Evolutionary conservation across 2,888 invertebrate genomes (phyloP).

Genomic region (Acleris cristana): DNA sequence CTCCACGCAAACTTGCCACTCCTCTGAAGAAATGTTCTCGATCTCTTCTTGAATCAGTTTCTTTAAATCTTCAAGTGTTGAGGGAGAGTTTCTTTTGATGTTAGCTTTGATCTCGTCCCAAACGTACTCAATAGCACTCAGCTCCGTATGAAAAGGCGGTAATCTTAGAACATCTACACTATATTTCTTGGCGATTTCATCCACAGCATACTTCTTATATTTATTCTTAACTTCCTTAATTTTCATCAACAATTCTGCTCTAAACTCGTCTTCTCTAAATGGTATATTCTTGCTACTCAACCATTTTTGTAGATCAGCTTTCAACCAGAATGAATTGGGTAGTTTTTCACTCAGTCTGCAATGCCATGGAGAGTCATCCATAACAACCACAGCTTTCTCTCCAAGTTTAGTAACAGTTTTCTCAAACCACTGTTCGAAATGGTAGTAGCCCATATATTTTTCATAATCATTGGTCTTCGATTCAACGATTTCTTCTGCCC

Average conservation of each 20-base stretch:
- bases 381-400: not conserved
- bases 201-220: not conserved
- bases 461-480: not conserved
- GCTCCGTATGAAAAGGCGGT: not conserved
- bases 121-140: not conserved
- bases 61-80: not conserved
- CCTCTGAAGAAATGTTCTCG: not conserved
- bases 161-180: not conserved
- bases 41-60: not conserved
- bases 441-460: not conserved
- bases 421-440: constrained; percentile 3
- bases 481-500: not conserved
- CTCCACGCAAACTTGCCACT: not conserved
- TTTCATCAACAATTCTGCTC: not conserved
- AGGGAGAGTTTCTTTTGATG: not conserved
- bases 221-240: not conserved
- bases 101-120: not conserved
- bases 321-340: not conserved
- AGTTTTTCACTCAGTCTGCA: not conserved
- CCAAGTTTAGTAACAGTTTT: not conserved
- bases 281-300: not conserved
- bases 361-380: not conserved
- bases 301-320: not conserved
- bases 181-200: not conserved
- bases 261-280: not conserved